Evolutionary conservation across 1,140 invertebrate genomes (phyloP).

Genomic region (Aphelinus certus): DNA sequence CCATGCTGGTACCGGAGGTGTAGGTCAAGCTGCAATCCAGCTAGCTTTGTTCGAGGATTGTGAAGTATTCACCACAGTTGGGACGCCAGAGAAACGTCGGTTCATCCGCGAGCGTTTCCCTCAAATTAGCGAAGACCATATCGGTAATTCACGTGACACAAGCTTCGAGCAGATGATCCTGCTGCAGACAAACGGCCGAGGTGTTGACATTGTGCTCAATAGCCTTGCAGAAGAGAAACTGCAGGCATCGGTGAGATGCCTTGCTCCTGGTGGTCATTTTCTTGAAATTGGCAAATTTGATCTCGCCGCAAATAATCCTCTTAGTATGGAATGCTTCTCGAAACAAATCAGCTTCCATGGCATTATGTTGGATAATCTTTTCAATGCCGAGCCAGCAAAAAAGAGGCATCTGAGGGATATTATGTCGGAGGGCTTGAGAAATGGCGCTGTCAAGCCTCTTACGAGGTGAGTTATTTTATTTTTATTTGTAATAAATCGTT

Average conservation of each 20-base stretch:
- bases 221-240: conserved; percentile 83
- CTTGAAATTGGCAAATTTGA: conserved; percentile 84
- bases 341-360: conserved; percentile 85
- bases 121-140: conserved; percentile 72
- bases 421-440: conserved; percentile 67
- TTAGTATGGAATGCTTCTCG: conserved; percentile 80
- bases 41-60: conserved; percentile 74
- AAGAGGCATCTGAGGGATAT: conserved; percentile 53
- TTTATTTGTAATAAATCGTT: too few species aligned
- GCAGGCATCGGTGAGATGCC: conserved; percentile 80
- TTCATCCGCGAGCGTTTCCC: conserved; percentile 76
- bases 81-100: conserved; percentile 75
- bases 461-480: conserved; percentile 9
- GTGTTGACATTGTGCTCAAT: conserved; percentile 83
- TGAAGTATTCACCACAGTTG: conserved; percentile 77
- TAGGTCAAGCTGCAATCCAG: conserved; percentile 84
- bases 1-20: conserved; percentile 79
- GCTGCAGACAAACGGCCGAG: conserved; percentile 69
- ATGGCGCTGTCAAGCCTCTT: conserved; percentile 65
- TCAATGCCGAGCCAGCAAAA: conserved; percentile 57
- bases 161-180: conserved; percentile 79
- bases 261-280: conserved; percentile 75
- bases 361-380: conserved; percentile 75
- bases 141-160: conserved; percentile 77
- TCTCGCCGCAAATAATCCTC: conserved; percentile 71